phyloP scores from a whole-genome alignment of 37 sponge, comb jelly and placozoan genomes.

The Hormiphora californensis region DNA sequence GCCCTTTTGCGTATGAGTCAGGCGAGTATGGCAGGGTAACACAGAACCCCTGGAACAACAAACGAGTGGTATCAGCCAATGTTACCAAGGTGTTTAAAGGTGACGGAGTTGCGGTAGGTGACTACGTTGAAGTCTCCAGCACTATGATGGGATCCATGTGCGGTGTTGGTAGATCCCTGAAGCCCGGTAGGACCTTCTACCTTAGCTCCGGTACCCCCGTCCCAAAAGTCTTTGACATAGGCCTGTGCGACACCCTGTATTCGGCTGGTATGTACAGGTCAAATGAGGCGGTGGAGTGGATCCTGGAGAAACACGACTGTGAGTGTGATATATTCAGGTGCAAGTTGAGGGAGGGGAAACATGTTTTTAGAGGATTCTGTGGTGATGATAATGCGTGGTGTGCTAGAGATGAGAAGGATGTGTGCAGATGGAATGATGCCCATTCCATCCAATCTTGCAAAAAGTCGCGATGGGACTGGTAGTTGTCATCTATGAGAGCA shows the following conservation, averaged over 20 bases:
- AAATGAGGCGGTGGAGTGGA: background rate
- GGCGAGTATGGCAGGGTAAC: no score
- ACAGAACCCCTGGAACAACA: no score
- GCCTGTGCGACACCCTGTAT: constrained; percentile 9
- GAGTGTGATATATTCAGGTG: background rate
- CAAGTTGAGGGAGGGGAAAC: background rate
- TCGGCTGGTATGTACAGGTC: no score
- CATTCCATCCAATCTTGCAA: no score
- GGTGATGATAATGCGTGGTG: background rate
- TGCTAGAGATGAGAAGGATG: background rate
- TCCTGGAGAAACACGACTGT: constrained; percentile 44
- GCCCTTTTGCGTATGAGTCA: no score
- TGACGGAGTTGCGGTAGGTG: no score
- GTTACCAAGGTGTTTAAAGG: no score
- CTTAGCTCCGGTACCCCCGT: background rate
- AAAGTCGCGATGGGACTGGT: no score
- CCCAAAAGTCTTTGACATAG: background rate
- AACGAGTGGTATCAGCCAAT: no score
- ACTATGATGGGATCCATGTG: constrained; percentile 44
- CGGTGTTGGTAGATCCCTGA: background rate
- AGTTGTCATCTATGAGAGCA: no score
- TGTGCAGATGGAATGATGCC: background rate
- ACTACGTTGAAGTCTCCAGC: no score
- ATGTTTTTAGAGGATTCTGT: background rate
- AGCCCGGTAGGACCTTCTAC: background rate